phyloP scores from a whole-genome alignment of 2,113 vertebrate species.

The Mustela lutreola region DNA sequence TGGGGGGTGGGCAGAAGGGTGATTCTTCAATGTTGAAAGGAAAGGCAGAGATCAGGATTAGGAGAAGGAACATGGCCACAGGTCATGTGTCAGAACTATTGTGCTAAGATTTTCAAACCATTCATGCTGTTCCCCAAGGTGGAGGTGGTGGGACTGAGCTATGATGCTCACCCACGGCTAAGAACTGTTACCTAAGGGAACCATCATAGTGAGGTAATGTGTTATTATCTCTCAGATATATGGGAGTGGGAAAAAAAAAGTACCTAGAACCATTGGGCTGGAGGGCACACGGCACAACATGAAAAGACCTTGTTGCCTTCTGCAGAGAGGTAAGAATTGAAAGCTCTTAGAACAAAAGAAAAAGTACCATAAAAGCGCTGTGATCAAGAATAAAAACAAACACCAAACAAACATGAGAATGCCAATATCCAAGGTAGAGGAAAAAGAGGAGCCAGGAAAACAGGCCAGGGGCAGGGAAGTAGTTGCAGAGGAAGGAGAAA shows the following conservation, averaged over 20 bases:
- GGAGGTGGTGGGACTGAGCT: background rate
- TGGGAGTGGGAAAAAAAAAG: too few relatives aligned
- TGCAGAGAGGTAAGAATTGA: background rate
- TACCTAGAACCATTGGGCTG: background rate
- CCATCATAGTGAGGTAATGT: background rate
- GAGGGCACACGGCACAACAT: background rate
- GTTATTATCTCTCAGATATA: background rate
- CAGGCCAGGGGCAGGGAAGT: background rate
- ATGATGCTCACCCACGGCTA: background rate
- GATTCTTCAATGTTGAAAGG: background rate
- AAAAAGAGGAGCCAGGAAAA: background rate
- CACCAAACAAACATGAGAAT: background rate
- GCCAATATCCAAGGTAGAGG: background rate
- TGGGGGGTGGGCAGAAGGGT: background rate
- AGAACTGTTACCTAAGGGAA: background rate
- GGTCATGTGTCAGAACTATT: background rate
- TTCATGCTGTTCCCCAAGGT: accelerated
- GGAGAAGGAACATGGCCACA: background rate
- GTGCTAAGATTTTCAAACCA: background rate
- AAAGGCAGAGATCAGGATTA: background rate
- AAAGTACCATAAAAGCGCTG: background rate
- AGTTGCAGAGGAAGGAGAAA: background rate
- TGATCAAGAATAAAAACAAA: background rate
- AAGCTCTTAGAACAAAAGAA: background rate
- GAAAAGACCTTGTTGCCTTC: background rate